Conservation (phyloP, 2,113 vertebrate genomes). For the Arvicanthis niloticus region DNA sequence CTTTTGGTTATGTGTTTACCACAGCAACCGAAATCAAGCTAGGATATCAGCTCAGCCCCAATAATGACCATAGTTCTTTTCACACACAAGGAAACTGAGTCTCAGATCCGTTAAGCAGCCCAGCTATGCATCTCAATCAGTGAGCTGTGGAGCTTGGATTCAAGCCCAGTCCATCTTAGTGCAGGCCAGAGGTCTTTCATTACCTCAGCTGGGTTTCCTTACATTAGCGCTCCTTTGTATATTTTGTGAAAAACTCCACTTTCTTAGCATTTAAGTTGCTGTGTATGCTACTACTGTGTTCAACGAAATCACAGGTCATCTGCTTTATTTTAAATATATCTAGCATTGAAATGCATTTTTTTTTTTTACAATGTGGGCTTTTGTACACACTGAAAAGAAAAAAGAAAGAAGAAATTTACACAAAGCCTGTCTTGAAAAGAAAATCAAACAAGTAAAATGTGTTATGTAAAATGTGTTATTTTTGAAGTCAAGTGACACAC, state of each 20-base stretch:
- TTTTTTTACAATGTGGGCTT: neutral
- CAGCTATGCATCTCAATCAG: neutral
- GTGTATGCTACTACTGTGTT: neutral
- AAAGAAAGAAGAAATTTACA: neutral
- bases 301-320: neutral
- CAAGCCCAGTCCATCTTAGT: neutral
- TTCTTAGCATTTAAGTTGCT: neutral
- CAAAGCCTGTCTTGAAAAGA: neutral
- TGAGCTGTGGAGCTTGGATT: neutral
- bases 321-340: neutral
- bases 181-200: no score
- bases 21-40: neutral
- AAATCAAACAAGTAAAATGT: neutral
- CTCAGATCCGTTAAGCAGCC: neutral
- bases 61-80: rapidly evolving
- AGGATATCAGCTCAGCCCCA: no score
- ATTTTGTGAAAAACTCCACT: neutral
- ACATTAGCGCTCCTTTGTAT: no score
- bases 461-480: neutral
- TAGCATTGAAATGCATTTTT: neutral
- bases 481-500: neutral
- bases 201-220: neutral
- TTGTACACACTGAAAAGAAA: neutral
- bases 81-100: neutral
- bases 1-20: neutral